These are phyloP conservation scores for Axis porcinus DNA, from an alignment of 2,113 vertebrate genomes.

Conservation along the genomic window DNA sequence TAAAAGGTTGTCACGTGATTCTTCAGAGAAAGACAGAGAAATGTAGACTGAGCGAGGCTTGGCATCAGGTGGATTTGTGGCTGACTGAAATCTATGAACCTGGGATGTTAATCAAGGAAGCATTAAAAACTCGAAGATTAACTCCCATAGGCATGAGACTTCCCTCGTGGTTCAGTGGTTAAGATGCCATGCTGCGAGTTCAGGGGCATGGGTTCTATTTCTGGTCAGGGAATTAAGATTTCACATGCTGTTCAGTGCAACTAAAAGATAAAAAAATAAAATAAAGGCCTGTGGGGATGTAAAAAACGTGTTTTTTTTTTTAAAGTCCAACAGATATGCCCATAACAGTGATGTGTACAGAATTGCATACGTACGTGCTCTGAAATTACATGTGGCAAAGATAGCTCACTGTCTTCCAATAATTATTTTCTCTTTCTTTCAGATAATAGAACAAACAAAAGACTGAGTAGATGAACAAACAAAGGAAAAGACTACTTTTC, in stretches of 20 bases:
- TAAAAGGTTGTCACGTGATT: background rate
- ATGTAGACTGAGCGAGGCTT: background rate
- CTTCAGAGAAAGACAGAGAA: background rate
- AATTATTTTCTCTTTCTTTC: background rate
- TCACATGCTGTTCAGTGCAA: background rate
- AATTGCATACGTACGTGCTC: background rate
- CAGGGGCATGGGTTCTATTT: background rate
- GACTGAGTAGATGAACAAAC: background rate
- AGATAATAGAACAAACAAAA: background rate
- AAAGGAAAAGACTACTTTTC: background rate
- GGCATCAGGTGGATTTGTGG: background rate
- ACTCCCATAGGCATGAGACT: background rate
- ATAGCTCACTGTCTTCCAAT: background rate
- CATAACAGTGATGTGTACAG: background rate
- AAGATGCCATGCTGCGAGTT: background rate
- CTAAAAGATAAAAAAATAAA: background rate
- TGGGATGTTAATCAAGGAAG: slow-evolving; percentile 3
- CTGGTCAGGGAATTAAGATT: background rate
- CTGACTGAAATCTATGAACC: background rate
- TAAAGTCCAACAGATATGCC: background rate
- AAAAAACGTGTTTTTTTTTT: background rate
- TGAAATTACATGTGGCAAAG: background rate
- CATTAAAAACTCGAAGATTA: background rate
- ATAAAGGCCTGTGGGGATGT: background rate
- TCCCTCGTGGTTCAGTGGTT: background rate